Evolutionary conservation across 2,888 invertebrate genomes (phyloP), one percentile per base, ranked within the genome.

Genomic region (Zaprionus obscuricornis): DNA sequence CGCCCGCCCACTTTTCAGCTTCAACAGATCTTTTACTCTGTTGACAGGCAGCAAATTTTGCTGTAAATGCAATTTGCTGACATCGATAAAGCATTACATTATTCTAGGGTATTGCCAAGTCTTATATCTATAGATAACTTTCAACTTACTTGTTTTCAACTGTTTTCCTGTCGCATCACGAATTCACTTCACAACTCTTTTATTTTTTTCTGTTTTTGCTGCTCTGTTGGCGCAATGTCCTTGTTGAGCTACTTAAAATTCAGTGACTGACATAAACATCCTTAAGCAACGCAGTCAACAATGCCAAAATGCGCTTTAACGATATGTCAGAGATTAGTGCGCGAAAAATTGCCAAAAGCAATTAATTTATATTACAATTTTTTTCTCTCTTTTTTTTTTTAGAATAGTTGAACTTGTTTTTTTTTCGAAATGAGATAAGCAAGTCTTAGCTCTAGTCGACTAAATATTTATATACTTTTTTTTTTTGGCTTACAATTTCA

Each of bases 101-200:
- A n/a, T n/a, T n/a, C n/a, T n/a, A 49, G 46, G 20, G 27, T 54
- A 67, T 26, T 2, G n/a, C 0, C 1, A 4, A 24, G 47, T 24
- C 16, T 1, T 7, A 5, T 1, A 1, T 14, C 22, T 0, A 2
- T 18, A 1, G 3, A 2, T 0, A 14, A 0, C 1, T 1, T 20
- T 17, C n/a, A n/a, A n/a, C 4, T 14, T 2, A 5, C 4, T 40
- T 24, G 37, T 47, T 42, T 49, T 40, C 34, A 10, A 17, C 39
- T 47, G 46, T 47, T 55, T 60, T 50, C 26, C 49, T 70, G 66
- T 52, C 71, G 69, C 71, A 66, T 76, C 83, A 83, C 81, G 83
- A 76, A 76, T 79, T 78, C 68, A 82, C 84, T 84, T 71, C 68
- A 78, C 78, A 82, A 82, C 85, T 81, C 82, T 81, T 81, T 82